A percentile compares a stretch with the other conserved stretches of the same genome.
These are phyloP conservation scores for Tipula unca DNA, from an alignment of 2,888 invertebrate genomes.

Conservation along the genomic window DNA sequence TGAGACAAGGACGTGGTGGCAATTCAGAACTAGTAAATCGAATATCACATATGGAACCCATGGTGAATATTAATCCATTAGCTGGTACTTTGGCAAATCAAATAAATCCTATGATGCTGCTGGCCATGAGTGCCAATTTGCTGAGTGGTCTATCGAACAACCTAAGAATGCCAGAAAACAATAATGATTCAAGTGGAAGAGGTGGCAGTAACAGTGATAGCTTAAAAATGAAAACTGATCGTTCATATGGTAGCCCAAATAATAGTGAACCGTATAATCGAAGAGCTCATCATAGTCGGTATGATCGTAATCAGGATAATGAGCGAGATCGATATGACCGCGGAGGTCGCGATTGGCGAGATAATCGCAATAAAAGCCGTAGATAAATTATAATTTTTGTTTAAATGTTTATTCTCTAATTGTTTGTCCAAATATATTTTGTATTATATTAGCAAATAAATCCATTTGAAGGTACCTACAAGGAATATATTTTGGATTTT, in stretches of 20 bases:
- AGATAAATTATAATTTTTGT: background rate
- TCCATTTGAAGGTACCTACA: too few species aligned
- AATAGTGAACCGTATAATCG: background rate
- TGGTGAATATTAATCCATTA: background rate
- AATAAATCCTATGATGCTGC: background rate
- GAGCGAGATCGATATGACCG: background rate
- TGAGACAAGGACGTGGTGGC: background rate
- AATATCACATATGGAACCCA: background rate
- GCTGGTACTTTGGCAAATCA: background rate
- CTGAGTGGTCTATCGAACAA: background rate
- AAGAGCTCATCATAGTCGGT: background rate
- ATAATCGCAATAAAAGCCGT: background rate
- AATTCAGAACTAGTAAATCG: background rate
- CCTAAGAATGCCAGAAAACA: background rate
- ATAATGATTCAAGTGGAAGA: background rate
- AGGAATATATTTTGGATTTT: too few species aligned
- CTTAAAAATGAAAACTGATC: background rate
- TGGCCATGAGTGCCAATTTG: background rate
- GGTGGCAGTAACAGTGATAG: background rate
- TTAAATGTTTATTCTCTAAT: background rate
- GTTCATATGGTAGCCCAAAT: background rate
- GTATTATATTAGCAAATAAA: too few species aligned
- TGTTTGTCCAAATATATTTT: background rate
- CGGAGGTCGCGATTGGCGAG: background rate
- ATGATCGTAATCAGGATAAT: background rate